A percentile compares a stretch with the other conserved stretches of the same genome.
phyloP scores from a whole-genome alignment of 2,113 vertebrate species.

The Melanocharis versteri region DNA sequence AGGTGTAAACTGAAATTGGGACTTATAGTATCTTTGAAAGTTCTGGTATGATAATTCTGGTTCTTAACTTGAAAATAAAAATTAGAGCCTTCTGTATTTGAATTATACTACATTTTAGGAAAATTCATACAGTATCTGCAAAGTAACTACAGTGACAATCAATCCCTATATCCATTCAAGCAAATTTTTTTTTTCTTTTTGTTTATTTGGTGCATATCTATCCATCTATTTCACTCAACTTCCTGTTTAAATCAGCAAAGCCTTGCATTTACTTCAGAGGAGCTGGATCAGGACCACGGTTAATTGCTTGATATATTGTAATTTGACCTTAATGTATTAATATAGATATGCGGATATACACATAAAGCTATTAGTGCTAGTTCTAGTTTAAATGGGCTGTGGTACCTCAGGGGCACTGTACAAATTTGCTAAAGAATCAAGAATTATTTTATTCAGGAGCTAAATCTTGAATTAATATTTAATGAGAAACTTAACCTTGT shows the following conservation, averaged over 20 bases:
- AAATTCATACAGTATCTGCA: accelerated
- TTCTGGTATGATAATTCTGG: background rate
- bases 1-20: background rate
- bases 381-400: background rate
- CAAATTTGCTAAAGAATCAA: background rate
- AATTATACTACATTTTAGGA: background rate
- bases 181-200: background rate
- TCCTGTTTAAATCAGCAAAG: background rate
- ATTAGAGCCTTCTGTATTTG: background rate
- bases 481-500: constrained; percentile 42
- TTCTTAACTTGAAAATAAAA: background rate
- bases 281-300: background rate
- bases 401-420: background rate
- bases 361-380: background rate
- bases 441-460: constrained; percentile 23
- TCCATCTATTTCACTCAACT: background rate
- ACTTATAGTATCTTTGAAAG: background rate
- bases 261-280: background rate
- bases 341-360: background rate
- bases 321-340: background rate
- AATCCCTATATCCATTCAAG: background rate
- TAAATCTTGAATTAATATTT: constrained; percentile 27
- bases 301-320: background rate
- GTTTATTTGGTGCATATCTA: background rate
- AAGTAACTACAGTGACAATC: background rate